These are phyloP conservation scores for Agapornis roseicollis DNA, from an alignment of 2,113 vertebrate genomes.

Conservation along the genomic window DNA sequence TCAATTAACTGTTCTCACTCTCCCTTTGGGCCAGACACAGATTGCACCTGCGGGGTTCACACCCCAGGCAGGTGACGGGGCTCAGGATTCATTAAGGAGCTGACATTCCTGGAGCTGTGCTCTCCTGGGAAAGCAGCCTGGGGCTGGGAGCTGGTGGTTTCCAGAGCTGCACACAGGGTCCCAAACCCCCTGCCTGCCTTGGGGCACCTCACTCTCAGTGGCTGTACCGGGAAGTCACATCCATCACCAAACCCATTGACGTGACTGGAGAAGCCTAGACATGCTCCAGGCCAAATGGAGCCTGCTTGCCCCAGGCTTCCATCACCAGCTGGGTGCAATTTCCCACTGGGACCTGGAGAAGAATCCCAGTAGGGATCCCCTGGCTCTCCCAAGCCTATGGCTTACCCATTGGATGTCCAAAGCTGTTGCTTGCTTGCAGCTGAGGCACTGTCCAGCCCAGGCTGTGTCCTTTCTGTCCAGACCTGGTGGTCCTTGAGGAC, in stretches of 20 bases:
- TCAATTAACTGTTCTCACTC: slow-evolving; percentile 62
- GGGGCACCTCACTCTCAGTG: fast-evolving
- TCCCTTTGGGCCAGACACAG: not conserved
- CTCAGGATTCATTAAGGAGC: slow-evolving; percentile 41
- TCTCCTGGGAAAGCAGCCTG: not conserved
- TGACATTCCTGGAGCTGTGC: not conserved
- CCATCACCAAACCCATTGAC: not conserved
- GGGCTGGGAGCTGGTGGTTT: fast-evolving
- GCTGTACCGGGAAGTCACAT: not conserved
- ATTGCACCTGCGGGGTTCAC: not conserved
- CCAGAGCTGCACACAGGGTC: not conserved
- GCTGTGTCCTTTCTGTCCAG: not conserved
- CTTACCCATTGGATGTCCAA: not conserved
- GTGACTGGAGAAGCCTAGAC: not conserved
- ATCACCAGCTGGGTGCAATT: fast-evolving
- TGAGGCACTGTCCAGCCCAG: too few species aligned
- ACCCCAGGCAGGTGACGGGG: slow-evolving; percentile 3
- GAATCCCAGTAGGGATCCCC: too few species aligned
- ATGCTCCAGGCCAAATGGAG: fast-evolving
- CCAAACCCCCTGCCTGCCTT: not conserved
- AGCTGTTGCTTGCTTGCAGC: not conserved
- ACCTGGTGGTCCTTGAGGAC: not conserved
- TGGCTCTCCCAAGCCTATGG: not conserved
- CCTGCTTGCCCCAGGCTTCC: not conserved
- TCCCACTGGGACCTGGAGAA: not conserved